Evolutionary conservation across 2,797 vertebrate genomes (phyloP).

Genomic region (Nothura maculosa): DNA sequence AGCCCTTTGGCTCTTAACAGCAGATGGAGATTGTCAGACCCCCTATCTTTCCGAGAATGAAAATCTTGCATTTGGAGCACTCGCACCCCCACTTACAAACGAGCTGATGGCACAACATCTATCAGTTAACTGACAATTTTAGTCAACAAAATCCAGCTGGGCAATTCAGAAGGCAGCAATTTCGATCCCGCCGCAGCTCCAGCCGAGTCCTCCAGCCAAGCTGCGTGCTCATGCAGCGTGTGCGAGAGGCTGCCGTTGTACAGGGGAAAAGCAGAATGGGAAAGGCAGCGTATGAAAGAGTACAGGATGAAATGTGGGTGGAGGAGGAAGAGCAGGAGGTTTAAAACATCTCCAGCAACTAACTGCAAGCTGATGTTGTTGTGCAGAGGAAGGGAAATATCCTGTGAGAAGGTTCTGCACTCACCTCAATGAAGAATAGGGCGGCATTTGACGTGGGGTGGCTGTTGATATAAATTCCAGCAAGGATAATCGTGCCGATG

Average conservation of each 20-base stretch:
- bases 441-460: constrained; percentile 90
- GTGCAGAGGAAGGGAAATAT: neutral
- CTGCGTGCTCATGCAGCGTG: neutral
- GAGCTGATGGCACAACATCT: neutral
- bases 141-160: neutral
- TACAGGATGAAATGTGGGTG: neutral
- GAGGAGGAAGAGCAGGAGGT: neutral
- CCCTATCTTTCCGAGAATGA: neutral
- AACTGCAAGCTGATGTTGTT: neutral
- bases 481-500: constrained; percentile 86
- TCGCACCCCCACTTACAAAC: neutral
- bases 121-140: neutral
- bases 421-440: constrained; percentile 84
- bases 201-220: neutral
- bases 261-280: neutral
- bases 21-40: constrained; percentile 11
- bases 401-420: neutral
- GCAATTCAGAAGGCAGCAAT: neutral
- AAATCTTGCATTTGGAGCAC: neutral
- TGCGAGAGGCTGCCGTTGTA: neutral
- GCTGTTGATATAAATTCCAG: constrained; percentile 92
- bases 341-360: neutral
- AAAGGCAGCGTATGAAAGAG: neutral
- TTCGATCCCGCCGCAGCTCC: neutral
- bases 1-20: neutral